phyloP scores from a whole-genome alignment of 2,888 invertebrate genomes.

The Petrophora chlorosata region DNA sequence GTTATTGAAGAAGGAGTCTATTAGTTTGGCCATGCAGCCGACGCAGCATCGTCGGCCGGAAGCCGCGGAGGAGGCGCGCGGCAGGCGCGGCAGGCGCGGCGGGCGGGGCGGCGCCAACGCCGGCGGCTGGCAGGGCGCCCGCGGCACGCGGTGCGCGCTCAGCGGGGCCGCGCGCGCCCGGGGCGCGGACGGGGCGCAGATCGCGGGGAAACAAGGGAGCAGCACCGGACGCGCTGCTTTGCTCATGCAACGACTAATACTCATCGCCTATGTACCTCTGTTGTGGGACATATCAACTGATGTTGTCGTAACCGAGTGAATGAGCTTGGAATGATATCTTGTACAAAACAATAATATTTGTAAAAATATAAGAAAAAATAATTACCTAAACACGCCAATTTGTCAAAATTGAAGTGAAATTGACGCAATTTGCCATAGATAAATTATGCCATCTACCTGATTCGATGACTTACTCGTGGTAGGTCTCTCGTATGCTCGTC shows the following conservation, averaged over 20 bases:
- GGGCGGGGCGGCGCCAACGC: conserved; percentile 8
- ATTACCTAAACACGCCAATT: no score
- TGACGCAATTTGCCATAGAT: no score
- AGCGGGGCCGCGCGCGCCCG: background rate
- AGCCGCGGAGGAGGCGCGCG: conserved; percentile 27
- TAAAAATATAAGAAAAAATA: no score
- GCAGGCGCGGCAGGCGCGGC: no score
- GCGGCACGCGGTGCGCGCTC: conserved; percentile 15
- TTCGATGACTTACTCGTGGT: no score
- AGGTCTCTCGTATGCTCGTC: no score
- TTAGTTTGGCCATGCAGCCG: conserved; percentile 61
- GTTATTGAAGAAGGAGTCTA: conserved; percentile 68
- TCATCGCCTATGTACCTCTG: conserved; percentile 20
- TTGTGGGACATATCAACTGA: background rate
- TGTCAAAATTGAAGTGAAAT: no score
- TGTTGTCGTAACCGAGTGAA: no score
- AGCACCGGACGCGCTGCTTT: conserved; percentile 24
- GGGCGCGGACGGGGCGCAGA: conserved; percentile 1
- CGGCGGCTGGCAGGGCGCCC: no score
- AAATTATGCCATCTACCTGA: no score
- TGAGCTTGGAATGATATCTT: no score
- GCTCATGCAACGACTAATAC: conserved; percentile 19
- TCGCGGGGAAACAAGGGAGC: conserved; percentile 3
- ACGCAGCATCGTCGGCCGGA: conserved; percentile 49
- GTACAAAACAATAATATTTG: no score